phyloP scores from a whole-genome alignment of 2,888 invertebrate genomes.

The Netelia virgata region DNA sequence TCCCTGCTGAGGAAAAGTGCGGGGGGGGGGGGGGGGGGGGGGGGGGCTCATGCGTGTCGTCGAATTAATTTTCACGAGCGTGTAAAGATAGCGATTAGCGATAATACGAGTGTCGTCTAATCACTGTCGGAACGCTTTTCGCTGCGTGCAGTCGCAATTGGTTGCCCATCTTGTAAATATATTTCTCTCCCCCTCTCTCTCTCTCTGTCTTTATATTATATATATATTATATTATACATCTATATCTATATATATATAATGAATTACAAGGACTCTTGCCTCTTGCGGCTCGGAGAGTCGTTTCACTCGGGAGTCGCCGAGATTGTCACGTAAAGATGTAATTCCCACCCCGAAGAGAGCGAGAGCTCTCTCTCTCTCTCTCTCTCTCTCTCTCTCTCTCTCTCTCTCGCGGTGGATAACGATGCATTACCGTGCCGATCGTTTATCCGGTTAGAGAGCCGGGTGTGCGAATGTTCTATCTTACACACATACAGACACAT shows the following conservation, averaged over 20 bases:
- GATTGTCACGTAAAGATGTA: slow-evolving; percentile 68
- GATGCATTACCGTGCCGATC: slow-evolving; percentile 60
- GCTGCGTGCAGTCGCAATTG: slow-evolving; percentile 19
- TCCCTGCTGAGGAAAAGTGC: slow-evolving; percentile 17
- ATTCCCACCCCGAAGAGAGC: slow-evolving; percentile 40
- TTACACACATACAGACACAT: not conserved
- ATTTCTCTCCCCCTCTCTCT: not conserved
- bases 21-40: slow-evolving; percentile 3
- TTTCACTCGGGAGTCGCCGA: slow-evolving; percentile 55
- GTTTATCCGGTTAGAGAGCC: slow-evolving; percentile 59
- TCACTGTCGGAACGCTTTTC: slow-evolving; percentile 50
- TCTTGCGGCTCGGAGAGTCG: slow-evolving; percentile 22
- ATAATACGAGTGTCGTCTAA: slow-evolving; percentile 59
- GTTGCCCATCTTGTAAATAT: slow-evolving; percentile 33
- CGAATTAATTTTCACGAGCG: slow-evolving; percentile 66
- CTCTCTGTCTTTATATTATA: too few species aligned
- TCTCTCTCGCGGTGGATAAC: slow-evolving; percentile 28
- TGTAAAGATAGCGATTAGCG: slow-evolving; percentile 64
- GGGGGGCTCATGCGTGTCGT: slow-evolving; percentile 20
- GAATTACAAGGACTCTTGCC: not conserved
- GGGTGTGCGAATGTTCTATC: slow-evolving; percentile 13
- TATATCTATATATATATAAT: not conserved
- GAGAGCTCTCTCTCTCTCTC: not conserved
- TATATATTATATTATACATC: too few species aligned
- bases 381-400: too few species aligned